A percentile compares a stretch with the other conserved stretches of the same genome.
These are phyloP conservation scores for Callimorpha dominula DNA, from an alignment of 2,888 invertebrate genomes.

Conservation along the genomic window DNA sequence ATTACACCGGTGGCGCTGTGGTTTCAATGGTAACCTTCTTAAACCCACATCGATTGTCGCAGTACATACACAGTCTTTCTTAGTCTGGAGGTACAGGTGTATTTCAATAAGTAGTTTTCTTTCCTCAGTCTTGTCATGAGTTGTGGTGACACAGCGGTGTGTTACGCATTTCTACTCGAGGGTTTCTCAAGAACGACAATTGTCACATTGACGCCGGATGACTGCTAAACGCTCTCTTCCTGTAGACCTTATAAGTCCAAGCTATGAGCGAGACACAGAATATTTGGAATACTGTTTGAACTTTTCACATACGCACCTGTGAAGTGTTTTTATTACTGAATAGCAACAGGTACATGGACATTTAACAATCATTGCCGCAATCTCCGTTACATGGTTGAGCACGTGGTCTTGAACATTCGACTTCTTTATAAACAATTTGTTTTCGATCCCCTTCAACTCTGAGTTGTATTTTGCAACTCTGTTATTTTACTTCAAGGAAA, in stretches of 20 bases:
- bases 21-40: too few species aligned
- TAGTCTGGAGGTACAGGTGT: neutral
- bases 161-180: conserved; percentile 29
- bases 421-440: neutral
- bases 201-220: conserved; percentile 59
- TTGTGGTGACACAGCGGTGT: conserved; percentile 31
- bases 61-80: too few species aligned
- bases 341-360: too few species aligned
- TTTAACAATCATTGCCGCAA: neutral
- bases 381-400: neutral
- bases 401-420: neutral
- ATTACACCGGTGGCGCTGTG: too few species aligned
- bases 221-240: conserved; percentile 66
- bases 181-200: conserved; percentile 56
- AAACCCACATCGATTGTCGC: too few species aligned
- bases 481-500: neutral
- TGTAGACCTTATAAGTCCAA: conserved; percentile 42
- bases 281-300: neutral
- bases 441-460: neutral
- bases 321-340: neutral
- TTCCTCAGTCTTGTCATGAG: conserved; percentile 6
- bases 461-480: neutral
- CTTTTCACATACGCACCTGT: neutral
- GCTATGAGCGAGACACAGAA: conserved; percentile 18
- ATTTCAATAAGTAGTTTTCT: neutral